Evolutionary conservation across 2,888 invertebrate genomes (phyloP).

Genomic region (Gryllus longicercus): DNA sequence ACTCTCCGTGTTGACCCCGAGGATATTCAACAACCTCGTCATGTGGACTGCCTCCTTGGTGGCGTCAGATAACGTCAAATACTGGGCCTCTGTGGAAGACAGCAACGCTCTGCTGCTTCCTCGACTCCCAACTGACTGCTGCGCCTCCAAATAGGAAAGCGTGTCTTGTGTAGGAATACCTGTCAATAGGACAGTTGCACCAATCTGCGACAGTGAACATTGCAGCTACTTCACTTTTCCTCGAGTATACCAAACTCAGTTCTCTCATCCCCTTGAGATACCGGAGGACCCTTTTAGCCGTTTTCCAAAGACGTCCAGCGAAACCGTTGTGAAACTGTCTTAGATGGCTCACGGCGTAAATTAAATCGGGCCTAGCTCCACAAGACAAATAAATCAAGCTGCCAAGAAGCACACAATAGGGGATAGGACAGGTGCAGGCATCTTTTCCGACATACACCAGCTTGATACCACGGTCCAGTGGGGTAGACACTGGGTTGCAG

Average conservation of each 20-base stretch:
- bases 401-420: neutral
- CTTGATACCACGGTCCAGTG: neutral
- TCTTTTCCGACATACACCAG: neutral
- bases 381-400: neutral
- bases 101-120: slow-evolving; percentile 33
- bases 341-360: neutral
- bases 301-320: slow-evolving; percentile 39
- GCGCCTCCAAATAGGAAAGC: slow-evolving; percentile 24
- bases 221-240: slow-evolving; percentile 30
- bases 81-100: slow-evolving; percentile 38
- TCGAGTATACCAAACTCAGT: slow-evolving; percentile 38
- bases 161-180: slow-evolving; percentile 32
- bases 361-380: neutral
- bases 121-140: neutral
- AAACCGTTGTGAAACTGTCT: slow-evolving; percentile 31
- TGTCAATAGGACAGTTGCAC: slow-evolving; percentile 35
- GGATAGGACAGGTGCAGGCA: neutral
- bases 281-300: slow-evolving; percentile 41
- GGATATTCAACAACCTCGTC: slow-evolving; percentile 28
- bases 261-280: slow-evolving; percentile 41
- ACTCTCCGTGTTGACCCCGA: neutral
- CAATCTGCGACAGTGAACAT: slow-evolving; percentile 42
- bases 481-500: neutral
- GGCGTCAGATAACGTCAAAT: slow-evolving; percentile 23
- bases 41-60: slow-evolving; percentile 31